These are phyloP conservation scores for Antrozous pallidus DNA, from an alignment of 2,797 vertebrate species.

Conservation along the genomic window DNA sequence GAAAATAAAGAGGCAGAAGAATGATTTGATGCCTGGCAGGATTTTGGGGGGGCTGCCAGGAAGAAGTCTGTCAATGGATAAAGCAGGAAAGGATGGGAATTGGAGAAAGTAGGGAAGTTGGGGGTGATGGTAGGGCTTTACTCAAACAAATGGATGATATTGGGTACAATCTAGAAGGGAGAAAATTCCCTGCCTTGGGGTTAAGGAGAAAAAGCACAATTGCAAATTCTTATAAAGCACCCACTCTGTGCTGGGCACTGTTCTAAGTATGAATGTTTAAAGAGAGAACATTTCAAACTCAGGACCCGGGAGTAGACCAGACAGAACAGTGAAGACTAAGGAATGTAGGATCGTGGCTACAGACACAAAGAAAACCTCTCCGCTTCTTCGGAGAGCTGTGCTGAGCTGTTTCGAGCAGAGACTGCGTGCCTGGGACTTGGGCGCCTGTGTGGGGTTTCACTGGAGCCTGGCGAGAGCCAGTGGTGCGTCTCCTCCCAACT, in stretches of 20 bases:
- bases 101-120: background rate
- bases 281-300: conserved; percentile 3
- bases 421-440: background rate
- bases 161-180: background rate
- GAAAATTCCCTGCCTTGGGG: background rate
- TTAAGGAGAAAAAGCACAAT: background rate
- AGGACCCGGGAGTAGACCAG: background rate
- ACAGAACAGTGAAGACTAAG: background rate
- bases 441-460: background rate
- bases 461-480: background rate
- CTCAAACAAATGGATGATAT: background rate
- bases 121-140: background rate
- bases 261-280: background rate
- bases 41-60: background rate
- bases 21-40: background rate
- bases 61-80: background rate
- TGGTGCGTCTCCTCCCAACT: background rate
- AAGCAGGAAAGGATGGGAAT: background rate
- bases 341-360: background rate
- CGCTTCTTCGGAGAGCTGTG: too few species aligned
- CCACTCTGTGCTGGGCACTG: background rate
- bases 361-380: background rate
- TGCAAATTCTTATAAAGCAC: background rate
- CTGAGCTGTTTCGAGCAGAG: background rate
- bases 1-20: background rate